Evolutionary conservation across 2,113 vertebrate species (phyloP).

Genomic region (Zosterops borbonicus): DNA sequence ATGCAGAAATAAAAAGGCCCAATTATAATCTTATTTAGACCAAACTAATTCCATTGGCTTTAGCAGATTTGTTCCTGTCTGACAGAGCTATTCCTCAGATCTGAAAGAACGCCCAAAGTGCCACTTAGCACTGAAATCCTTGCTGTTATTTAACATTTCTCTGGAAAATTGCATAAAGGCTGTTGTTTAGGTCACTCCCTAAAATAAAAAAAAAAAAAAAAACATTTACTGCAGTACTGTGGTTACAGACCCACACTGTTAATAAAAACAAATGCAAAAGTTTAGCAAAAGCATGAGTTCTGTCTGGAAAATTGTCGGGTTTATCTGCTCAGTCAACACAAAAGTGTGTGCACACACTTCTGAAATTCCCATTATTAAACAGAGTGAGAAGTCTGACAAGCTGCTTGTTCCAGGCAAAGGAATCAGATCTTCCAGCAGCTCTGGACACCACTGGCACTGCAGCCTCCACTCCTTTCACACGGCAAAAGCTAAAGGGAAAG

Average conservation of each 20-base stretch:
- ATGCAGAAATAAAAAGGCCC: not conserved
- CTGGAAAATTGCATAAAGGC: not conserved
- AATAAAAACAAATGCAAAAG: not conserved
- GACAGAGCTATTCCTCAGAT: not conserved
- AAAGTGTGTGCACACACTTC: not conserved
- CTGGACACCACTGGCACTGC: not conserved
- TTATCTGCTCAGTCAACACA: not conserved
- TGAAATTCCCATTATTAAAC: not conserved
- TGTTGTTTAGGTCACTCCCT: not conserved
- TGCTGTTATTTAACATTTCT: conserved; percentile 5
- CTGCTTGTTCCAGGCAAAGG: not conserved
- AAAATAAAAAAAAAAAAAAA: not conserved
- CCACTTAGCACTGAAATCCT: not conserved
- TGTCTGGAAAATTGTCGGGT: not conserved
- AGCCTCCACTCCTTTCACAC: not conserved
- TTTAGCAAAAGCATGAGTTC: not conserved
- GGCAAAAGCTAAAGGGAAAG: not conserved
- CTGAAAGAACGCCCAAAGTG: not conserved
- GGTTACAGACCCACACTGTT: not conserved
- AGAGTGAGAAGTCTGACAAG: not conserved
- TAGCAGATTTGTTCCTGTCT: conserved; percentile 9
- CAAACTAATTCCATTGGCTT: conserved; percentile 29
- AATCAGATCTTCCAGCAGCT: not conserved
- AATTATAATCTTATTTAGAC: conserved; percentile 45
- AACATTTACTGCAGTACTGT: not conserved